Base-by-base conservation (phyloP, 2,888 invertebrate genomes). In the Cinara cedri region DNA sequence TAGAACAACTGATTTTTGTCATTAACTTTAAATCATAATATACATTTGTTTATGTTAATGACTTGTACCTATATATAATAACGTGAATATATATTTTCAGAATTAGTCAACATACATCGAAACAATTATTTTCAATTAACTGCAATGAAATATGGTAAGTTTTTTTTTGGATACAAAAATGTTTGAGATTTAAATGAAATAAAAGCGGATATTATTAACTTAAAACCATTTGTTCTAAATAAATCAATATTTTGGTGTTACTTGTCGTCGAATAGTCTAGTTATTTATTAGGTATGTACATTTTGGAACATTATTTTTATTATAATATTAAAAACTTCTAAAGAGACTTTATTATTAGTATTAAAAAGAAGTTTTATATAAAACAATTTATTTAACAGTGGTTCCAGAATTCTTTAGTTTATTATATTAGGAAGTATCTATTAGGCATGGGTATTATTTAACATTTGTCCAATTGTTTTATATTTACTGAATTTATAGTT, bases 121-220 rank as follows among this genome's bases (percentile, higher is more conserved):
- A 8, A 65, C 51, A 54, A 44, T 44, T 54, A 24, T 21, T 74
- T 63, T 24, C 21, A 54, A 44, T 11, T 14, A 11, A 42, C 13
- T 11, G n/a, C 65, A 21, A 75, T 75, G 74, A 75, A 75, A 75
- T 44, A 21, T 75, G 65, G 65, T 75, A 54, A 34, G 6, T 34
- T 4, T 34, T 4, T 34, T 34, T 34, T 34, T 34, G 3, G 34
- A 34, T 34, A 34, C 34, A 34, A 34, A n/a, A n/a, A 4, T 34
- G 34, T 34, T n/a, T 34, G 34, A 34, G 34, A 4, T 4, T 3
- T 4, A 34, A 34, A 34, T 34, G 3, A 34, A 34, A 6, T 34
- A 34, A 34, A 34, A 34, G 6, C 34, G n/a, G n/a, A n/a, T n/a
- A n/a, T n/a, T n/a, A n/a, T n/a, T n/a, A n/a, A n/a, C n/a, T n/a